Evolutionary conservation across 2,888 invertebrate genomes (phyloP), one percentile per base, ranked within the genome.

Genomic region (Hydriomena furcata): DNA sequence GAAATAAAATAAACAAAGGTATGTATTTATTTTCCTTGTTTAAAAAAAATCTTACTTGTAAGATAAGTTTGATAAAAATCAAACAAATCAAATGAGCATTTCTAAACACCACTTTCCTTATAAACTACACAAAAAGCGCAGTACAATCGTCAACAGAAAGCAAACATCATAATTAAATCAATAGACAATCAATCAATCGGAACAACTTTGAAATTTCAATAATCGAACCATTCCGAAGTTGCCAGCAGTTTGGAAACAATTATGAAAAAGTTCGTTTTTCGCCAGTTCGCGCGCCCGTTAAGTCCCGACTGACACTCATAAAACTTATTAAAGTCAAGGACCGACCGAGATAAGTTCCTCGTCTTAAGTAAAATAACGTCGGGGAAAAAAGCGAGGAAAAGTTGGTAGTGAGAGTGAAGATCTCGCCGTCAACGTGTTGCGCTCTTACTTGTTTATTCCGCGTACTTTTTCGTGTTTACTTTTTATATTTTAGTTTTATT

Each of bases 321-420:
- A 89, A 89, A 90, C 88, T 90, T 89, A 89, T 89, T 89, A 88
- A 89, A 89, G 89, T 89, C 89, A 89, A 89, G 88, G 86, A 89
- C 89, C 85, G 85, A 76, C 84, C 85, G 84, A 88, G 89, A 87
- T 88, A 89, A 88, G 85, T 88, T 90, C 79, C 79, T 78, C 84
- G 84, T 84, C 88, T 88, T 89, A 86, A 88, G 89, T 90, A 88
- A 90, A 89, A 90, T 88, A 88, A 87, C 84, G 86, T 73, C 68
- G 80, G 71, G 71, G 81, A 86, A 88, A 86, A 88, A 88, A 84
- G 82, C 79, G 65, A 71, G 75, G 77, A 79, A 85, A 83, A 72
- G 84, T 84, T 61, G 42, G 66, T 65, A 83, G 84, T 76, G 87
- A 87, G 79, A 88, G 88, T 88, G 88, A 87, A 86, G 76, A 70